Percentiles rank a stretch among this genome's conserved stretches.
These are phyloP conservation scores for Brachyhypopomus gauderio DNA, from an alignment of 2,113 vertebrate genomes.

Conservation along the genomic window DNA sequence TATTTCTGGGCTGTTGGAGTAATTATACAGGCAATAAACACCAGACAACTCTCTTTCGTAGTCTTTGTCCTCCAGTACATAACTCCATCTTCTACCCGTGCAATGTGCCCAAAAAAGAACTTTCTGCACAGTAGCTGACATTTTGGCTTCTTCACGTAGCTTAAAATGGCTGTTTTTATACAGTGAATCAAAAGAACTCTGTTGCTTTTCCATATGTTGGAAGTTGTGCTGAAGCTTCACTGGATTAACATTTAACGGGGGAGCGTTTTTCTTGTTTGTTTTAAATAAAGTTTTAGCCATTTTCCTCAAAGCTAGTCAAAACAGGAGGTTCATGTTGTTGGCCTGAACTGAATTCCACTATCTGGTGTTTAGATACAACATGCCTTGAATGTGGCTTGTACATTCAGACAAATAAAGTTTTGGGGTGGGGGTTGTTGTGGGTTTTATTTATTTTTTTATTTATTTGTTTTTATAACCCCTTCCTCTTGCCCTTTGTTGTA, in stretches of 20 bases:
- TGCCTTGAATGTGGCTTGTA: conserved; percentile 18
- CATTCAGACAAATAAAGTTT: not conserved
- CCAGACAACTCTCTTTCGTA: too few relatives aligned
- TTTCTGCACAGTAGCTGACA: conserved; percentile 70
- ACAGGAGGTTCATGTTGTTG: not conserved
- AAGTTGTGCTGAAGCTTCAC: not conserved
- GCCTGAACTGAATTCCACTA: not conserved
- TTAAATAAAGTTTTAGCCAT: not conserved
- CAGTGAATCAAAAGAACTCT: not conserved
- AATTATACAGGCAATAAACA: too few relatives aligned
- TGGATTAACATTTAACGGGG: not conserved
- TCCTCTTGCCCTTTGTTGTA: too few relatives aligned
- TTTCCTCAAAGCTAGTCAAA: not conserved
- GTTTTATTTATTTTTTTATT: not conserved
- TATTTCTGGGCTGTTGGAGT: not conserved
- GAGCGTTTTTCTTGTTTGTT: not conserved
- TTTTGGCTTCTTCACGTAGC: not conserved
- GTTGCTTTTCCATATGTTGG: not conserved
- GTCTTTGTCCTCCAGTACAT: conserved; percentile 52
- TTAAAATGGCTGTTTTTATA: not conserved
- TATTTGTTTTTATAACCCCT: not conserved
- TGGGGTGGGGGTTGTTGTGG: not conserved
- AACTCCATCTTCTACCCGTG: conserved; percentile 52
- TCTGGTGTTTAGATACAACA: conserved; percentile 20
- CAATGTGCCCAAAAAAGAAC: conserved; percentile 63